A percentile compares a stretch with the other conserved stretches of the same genome.
phyloP scores from a whole-genome alignment of 2,113 vertebrate species.

The Otocyon megalotis region DNA sequence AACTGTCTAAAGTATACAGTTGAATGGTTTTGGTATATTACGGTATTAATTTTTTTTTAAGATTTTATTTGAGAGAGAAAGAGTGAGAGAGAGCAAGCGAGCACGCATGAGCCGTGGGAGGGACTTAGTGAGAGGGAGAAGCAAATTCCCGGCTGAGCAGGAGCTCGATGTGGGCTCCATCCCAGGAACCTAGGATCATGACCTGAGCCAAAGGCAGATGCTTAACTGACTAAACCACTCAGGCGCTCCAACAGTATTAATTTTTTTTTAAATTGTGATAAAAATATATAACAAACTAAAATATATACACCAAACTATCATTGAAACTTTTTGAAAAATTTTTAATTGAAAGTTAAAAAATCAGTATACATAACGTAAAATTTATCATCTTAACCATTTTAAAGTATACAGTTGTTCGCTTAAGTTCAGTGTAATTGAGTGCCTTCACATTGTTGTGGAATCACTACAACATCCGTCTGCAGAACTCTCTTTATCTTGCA shows the following conservation, averaged over 20 bases:
- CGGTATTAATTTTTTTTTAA: not conserved
- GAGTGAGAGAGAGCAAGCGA: no score
- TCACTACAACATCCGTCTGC: accelerated
- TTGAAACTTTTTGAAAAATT: not conserved
- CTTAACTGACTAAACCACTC: no score
- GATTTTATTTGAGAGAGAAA: no score
- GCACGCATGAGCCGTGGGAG: no score
- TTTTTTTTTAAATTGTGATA: not conserved
- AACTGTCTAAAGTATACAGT: not conserved
- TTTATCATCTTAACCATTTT: not conserved
- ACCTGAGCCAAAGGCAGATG: no score
- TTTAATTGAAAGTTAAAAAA: not conserved
- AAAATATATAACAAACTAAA: not conserved
- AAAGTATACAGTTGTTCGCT: not conserved
- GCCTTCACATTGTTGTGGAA: not conserved
- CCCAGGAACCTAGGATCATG: no score
- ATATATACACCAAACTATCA: not conserved
- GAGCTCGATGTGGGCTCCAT: no score
- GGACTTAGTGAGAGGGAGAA: no score
- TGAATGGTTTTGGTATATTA: not conserved
- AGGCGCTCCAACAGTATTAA: not conserved
- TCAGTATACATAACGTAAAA: not conserved
- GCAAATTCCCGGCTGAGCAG: no score
- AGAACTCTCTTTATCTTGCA: not conserved
- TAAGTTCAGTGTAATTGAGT: not conserved